Base-by-base conservation (phyloP, 2,797 vertebrate genomes). In the Hoplostethus atlanticus region DNA sequence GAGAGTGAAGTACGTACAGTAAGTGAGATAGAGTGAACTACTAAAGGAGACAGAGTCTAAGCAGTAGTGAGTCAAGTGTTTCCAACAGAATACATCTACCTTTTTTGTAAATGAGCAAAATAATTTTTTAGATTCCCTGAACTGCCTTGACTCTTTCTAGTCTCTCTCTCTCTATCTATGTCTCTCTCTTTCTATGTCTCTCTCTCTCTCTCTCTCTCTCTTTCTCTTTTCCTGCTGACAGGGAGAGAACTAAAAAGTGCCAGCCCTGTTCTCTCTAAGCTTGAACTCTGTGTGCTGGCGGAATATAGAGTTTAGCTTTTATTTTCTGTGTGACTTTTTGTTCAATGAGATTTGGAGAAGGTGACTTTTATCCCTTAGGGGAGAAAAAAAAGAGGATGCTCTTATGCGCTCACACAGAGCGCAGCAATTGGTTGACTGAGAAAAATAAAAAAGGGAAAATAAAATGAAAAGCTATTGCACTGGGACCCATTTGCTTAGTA, bases 291-390 rank as follows among this genome's bases (percentile, higher is more conserved):
- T 88, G 87, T 87, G 91, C 87, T 80, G 80, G 83, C 71, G 38
- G 84, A 93, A 92, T 93, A 84, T 79, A 88, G 89, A 90, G 90
- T 91, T 87, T 90, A 87, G 89, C 90, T 93, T 94, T 92, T 93
- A 91, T 94, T 94, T 94, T 91, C 83, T 72, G 68, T 89, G 84
- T 90, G 91, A 92, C 91, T 92, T 92, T 93, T 92, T 89, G 87
- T 94, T 93, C 90, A 94, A 88, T 92, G 88, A 92, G 93, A 93
- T 94, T 94, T 93, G 83, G 86, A 91, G 92, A 95, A 94, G 91
- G 93, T 94, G 93, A 94, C 92, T 93, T 93, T 89, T 88, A 94
- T 93, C 90, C 91, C 90, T 87, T 11, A 64, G 80, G 90, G 86
- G 80, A 70, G 76, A 76, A 85, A 89, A 71, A 84, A 71, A 84